Evolutionary conservation across 2,113 vertebrate species (phyloP).

Genomic region (Dromiciops gliroides): DNA sequence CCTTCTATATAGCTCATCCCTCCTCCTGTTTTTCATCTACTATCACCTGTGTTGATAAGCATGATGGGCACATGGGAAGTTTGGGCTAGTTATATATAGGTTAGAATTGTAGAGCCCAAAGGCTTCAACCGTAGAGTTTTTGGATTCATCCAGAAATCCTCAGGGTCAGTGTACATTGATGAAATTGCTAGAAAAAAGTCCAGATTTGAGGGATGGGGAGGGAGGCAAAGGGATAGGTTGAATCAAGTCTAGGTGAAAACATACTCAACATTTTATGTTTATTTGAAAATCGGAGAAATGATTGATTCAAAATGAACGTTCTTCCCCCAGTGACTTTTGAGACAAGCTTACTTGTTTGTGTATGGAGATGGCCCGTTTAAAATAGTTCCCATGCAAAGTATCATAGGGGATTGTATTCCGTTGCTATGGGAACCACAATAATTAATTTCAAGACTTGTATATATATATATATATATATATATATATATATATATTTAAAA

Average conservation of each 20-base stretch:
- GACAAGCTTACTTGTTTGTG: not conserved
- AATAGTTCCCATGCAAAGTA: not conserved
- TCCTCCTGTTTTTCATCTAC: not conserved
- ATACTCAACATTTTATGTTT: not conserved
- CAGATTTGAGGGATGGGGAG: not conserved
- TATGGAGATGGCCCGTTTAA: constrained; percentile 28
- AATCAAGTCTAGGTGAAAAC: not conserved
- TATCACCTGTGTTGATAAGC: not conserved
- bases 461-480: too few species aligned
- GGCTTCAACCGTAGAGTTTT: not conserved
- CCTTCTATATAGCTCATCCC: not conserved
- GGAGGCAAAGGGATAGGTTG: not conserved
- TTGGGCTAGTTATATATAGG: not conserved
- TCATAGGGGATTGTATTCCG: not conserved
- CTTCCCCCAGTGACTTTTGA: not conserved
- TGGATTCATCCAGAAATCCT: not conserved
- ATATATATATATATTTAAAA: too few species aligned
- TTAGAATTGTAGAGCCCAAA: not conserved
- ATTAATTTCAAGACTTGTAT: constrained; percentile 36
- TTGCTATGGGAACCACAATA: constrained; percentile 22
- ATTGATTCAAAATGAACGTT: not conserved
- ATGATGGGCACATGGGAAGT: not conserved
- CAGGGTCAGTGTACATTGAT: not conserved
- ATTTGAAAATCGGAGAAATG: not conserved
- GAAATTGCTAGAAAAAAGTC: not conserved